Evolutionary conservation across 2,113 vertebrate genomes (phyloP).

Genomic region (Microtus pennsylvanicus): DNA sequence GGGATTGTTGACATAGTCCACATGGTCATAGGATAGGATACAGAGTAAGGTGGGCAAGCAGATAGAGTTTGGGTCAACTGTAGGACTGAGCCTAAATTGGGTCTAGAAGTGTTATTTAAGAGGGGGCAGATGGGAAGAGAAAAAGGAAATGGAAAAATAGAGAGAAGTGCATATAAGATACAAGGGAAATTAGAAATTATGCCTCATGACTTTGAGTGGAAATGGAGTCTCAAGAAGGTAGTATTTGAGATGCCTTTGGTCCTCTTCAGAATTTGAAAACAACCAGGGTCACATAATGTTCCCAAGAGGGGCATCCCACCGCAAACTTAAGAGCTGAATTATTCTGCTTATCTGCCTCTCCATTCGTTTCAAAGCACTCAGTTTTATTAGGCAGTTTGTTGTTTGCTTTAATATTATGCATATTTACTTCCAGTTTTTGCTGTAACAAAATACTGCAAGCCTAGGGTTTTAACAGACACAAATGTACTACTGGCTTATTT

Average conservation of each 20-base stretch:
- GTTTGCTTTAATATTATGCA: neutral
- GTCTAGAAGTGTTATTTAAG: neutral
- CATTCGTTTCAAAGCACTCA: neutral
- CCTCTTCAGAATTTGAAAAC: neutral
- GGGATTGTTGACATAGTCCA: neutral
- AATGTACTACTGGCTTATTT: neutral
- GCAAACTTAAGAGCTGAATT: neutral
- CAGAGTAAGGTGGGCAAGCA: neutral
- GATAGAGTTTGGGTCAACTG: neutral
- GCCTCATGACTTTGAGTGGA: neutral
- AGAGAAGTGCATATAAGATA: neutral
- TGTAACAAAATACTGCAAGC: neutral
- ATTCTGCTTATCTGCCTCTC: slow-evolving; percentile 6
- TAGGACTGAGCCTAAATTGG: neutral
- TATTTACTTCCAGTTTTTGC: neutral
- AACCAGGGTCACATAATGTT: neutral
- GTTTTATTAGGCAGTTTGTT: neutral
- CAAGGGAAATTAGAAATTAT: neutral
- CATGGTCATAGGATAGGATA: neutral
- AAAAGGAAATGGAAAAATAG: neutral
- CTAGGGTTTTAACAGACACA: neutral
- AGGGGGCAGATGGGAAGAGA: neutral
- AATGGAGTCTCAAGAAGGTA: neutral
- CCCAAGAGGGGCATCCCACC: neutral
- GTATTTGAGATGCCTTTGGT: neutral